A percentile compares a stretch with the other conserved stretches of the same genome.
These are phyloP conservation scores for Anoplius nigerrimus DNA, from an alignment of 2,888 invertebrate genomes.

Conservation along the genomic window DNA sequence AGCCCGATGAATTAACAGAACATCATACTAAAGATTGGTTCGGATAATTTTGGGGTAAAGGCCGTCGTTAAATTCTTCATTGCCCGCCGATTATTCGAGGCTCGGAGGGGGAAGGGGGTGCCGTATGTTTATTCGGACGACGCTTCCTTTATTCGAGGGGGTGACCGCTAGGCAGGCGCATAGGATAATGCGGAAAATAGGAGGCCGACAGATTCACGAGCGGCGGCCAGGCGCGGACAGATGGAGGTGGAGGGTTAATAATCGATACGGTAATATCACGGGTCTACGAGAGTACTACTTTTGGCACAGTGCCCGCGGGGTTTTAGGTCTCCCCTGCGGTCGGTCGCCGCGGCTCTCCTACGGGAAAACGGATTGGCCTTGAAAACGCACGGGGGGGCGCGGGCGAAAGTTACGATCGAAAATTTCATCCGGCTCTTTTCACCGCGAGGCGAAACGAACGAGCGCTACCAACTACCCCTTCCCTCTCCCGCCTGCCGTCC, in stretches of 20 bases:
- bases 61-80: no score
- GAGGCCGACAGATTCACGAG: background rate
- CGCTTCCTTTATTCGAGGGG: no score
- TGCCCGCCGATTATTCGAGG: no score
- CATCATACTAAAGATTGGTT: no score
- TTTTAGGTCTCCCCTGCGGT: constrained; percentile 14
- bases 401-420: constrained; percentile 19
- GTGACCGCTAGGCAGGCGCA: no score
- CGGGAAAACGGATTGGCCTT: constrained; percentile 19
- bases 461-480: background rate
- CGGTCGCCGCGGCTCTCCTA: constrained; percentile 6
- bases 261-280: constrained; percentile 14
- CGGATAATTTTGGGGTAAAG: no score
- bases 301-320: constrained; percentile 14
- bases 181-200: no score
- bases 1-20: no score
- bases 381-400: constrained; percentile 13
- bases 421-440: constrained; percentile 18
- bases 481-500: background rate
- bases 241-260: constrained; percentile 7
- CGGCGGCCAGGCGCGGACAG: background rate
- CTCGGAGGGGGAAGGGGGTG: no score
- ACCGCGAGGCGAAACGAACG: constrained; percentile 2
- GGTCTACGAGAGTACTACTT: constrained; percentile 9
- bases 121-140: no score